phyloP scores from a whole-genome alignment of 2,797 vertebrate species.

The Acanthopagrus latus region DNA sequence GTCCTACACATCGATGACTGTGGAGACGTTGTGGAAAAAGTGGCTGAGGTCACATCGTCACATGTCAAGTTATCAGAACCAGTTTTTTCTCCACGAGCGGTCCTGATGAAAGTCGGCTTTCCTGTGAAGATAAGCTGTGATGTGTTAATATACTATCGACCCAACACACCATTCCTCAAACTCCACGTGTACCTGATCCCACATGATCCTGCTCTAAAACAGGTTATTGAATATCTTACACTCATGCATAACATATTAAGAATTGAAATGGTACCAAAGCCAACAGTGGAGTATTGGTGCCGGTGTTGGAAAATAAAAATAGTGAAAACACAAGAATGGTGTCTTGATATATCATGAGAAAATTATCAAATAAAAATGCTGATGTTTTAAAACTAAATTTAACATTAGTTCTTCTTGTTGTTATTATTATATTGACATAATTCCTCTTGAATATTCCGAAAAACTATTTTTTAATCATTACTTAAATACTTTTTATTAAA shows the following conservation, averaged over 20 bases:
- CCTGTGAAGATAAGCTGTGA: slow-evolving; percentile 2
- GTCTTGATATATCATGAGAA: no score
- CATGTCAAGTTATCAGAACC: slow-evolving; percentile 34
- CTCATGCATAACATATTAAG: not conserved
- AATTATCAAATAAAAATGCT: no score
- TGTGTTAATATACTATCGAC: slow-evolving; percentile 33
- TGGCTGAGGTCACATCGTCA: slow-evolving; percentile 10
- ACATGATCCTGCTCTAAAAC: slow-evolving; percentile 24
- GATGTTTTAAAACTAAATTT: no score
- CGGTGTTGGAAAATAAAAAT: no score
- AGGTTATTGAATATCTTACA: slow-evolving; percentile 8
- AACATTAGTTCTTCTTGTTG: no score
- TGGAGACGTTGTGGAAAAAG: slow-evolving; percentile 44
- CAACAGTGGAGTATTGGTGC: no score
- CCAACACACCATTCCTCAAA: slow-evolving; percentile 27
- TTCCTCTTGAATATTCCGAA: no score
- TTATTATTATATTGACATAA: no score
- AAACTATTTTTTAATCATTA: no score
- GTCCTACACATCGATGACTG: slow-evolving; percentile 32
- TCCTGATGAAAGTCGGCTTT: not conserved
- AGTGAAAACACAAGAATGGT: no score
- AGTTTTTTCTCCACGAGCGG: not conserved
- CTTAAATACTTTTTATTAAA: no score
- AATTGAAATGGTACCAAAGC: no score
- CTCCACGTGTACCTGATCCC: slow-evolving; percentile 45